These are phyloP conservation scores for Dexiosoma caninum DNA, from an alignment of 2,888 invertebrate species.

Conservation along the genomic window DNA sequence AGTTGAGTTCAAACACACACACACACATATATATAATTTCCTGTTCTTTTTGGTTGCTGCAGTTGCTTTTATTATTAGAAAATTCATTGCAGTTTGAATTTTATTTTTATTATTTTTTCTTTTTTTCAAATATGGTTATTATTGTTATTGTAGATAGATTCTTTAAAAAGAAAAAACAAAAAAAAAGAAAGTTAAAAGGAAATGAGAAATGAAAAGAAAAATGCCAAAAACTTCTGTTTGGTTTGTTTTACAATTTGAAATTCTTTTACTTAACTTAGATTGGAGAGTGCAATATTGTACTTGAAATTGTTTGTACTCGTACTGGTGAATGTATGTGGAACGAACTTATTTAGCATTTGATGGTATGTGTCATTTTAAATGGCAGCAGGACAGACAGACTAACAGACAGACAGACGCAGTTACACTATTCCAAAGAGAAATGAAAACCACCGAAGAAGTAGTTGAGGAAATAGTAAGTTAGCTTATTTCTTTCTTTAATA, in stretches of 20 bases:
- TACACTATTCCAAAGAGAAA: slow-evolving; percentile 8
- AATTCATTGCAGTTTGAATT: slow-evolving; percentile 59
- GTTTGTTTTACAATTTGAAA: slow-evolving; percentile 59
- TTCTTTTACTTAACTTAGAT: slow-evolving; percentile 54
- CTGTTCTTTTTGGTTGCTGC: slow-evolving; percentile 22
- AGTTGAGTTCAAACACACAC: neutral
- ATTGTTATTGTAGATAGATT: slow-evolving; percentile 44
- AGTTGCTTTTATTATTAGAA: slow-evolving; percentile 47
- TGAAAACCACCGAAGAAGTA: slow-evolving; percentile 37
- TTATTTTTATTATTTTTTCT: neutral
- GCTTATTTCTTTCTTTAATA: slow-evolving; percentile 44
- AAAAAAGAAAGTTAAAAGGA: slow-evolving; percentile 34
- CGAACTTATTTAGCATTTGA: slow-evolving; percentile 22
- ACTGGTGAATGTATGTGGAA: neutral
- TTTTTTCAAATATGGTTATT: slow-evolving; percentile 37
- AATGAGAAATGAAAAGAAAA: slow-evolving; percentile 49
- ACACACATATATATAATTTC: neutral
- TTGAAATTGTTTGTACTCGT: neutral
- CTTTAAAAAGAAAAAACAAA: slow-evolving; percentile 34
- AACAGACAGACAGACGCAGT: neutral
- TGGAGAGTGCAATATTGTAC: slow-evolving; percentile 37
- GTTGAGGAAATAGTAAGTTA: slow-evolving; percentile 55
- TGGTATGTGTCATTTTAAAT: slow-evolving; percentile 15
- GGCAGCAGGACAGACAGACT: neutral
- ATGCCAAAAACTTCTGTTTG: slow-evolving; percentile 57